Evolutionary conservation across 2,888 invertebrate species (phyloP).

Genomic region (Pachliopta kotzebuea): DNA sequence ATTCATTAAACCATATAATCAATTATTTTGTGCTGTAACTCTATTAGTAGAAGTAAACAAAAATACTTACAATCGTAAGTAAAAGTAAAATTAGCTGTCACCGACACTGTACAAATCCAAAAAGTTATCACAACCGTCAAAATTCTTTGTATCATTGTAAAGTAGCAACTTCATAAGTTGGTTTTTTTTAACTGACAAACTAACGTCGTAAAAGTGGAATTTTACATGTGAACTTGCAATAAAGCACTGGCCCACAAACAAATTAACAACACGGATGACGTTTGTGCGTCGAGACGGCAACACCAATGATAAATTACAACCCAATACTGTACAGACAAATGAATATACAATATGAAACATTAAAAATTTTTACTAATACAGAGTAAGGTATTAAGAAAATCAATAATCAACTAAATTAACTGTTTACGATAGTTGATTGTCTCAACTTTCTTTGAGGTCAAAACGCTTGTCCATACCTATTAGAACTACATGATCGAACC

Average conservation of each 20-base stretch:
- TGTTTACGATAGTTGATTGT: too few species aligned
- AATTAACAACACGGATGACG: slow-evolving; percentile 29
- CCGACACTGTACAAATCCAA: slow-evolving; percentile 26
- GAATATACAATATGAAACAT: neutral
- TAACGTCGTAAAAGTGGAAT: neutral
- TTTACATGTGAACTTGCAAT: slow-evolving; percentile 19
- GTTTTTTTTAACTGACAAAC: neutral
- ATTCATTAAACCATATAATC: too few species aligned
- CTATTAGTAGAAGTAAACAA: neutral
- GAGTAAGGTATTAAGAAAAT: too few species aligned
- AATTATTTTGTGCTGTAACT: neutral
- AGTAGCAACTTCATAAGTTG: slow-evolving; percentile 9
- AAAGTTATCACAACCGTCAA: slow-evolving; percentile 31
- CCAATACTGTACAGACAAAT: neutral
- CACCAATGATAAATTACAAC: slow-evolving; percentile 4
- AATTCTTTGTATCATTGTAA: slow-evolving; percentile 37
- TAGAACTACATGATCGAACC: too few species aligned
- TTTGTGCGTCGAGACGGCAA: slow-evolving; percentile 32
- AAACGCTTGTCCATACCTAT: too few species aligned
- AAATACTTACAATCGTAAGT: slow-evolving; percentile 45
- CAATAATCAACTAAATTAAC: too few species aligned
- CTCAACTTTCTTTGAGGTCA: too few species aligned
- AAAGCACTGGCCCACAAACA: slow-evolving; percentile 19
- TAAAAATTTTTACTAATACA: too few species aligned
- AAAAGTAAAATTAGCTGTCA: slow-evolving; percentile 41